Conservation (phyloP, 2,113 vertebrate species). For the Centropus bengalensis region DNA sequence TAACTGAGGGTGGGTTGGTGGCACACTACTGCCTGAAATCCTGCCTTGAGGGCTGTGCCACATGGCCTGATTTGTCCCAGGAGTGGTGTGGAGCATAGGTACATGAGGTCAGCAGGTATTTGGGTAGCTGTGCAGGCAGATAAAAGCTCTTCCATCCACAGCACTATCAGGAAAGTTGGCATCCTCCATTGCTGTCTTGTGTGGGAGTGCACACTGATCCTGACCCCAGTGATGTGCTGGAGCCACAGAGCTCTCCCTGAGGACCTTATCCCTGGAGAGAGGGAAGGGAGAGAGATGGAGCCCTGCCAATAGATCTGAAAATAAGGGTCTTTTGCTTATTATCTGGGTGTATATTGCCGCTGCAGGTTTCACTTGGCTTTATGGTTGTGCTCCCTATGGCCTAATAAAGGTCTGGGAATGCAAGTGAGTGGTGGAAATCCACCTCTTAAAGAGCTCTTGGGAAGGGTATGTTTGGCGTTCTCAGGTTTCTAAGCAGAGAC, state of each 20-base stretch:
- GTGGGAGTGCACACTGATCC: background rate
- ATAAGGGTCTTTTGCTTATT: constrained; percentile 18
- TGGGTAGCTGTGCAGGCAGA: background rate
- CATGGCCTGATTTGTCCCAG: background rate
- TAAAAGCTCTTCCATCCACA: background rate
- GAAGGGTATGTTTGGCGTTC: constrained; percentile 52
- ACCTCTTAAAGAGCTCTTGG: constrained; percentile 33
- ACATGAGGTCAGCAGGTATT: background rate
- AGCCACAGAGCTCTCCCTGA: background rate
- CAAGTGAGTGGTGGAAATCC: constrained; percentile 38
- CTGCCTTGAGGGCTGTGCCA: background rate
- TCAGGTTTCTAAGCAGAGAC: constrained; percentile 56
- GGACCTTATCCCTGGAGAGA: background rate
- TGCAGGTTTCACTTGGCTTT: constrained; percentile 30
- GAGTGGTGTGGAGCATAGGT: background rate
- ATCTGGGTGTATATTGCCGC: constrained; percentile 35
- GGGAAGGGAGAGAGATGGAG: background rate
- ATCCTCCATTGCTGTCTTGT: accelerated
- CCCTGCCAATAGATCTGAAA: constrained; percentile 5
- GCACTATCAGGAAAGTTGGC: background rate
- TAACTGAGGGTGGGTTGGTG: accelerated
- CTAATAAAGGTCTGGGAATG: constrained; percentile 58
- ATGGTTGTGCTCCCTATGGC: constrained; percentile 36
- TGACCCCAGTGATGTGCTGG: background rate
- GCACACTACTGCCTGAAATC: background rate